Conservation (phyloP, 2,888 invertebrate species). For the Mayetiola destructor region DNA sequence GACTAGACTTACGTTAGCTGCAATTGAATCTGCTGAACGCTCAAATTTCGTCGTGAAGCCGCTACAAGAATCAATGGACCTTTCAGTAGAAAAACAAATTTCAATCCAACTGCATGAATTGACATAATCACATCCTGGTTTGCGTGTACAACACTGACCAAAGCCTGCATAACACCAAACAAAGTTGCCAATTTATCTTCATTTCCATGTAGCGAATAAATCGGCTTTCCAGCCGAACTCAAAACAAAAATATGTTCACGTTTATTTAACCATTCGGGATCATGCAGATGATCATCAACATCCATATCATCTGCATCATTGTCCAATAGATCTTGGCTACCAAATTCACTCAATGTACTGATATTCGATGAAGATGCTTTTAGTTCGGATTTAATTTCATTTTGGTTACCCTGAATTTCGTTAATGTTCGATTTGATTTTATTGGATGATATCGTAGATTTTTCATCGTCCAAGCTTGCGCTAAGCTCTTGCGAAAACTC, state of each 20-base stretch:
- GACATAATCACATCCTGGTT: slow-evolving; percentile 71
- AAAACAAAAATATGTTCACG: slow-evolving; percentile 88
- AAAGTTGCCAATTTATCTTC: slow-evolving; percentile 88
- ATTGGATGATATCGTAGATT: not conserved
- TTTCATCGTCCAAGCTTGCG: slow-evolving; percentile 1
- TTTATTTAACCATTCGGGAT: slow-evolving; percentile 61
- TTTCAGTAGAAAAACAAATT: slow-evolving; percentile 80
- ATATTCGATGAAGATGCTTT: slow-evolving; percentile 9
- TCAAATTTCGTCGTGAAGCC: slow-evolving; percentile 69
- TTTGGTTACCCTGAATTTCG: not conserved
- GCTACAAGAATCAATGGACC: slow-evolving; percentile 85
- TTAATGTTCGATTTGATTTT: not conserved
- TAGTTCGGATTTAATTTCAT: not conserved
- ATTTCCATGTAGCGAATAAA: slow-evolving; percentile 83
- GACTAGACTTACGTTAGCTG: slow-evolving; percentile 70
- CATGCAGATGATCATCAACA: slow-evolving; percentile 47
- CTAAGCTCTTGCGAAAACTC: slow-evolving; percentile 49
- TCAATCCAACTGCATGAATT: slow-evolving; percentile 71
- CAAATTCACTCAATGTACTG: slow-evolving; percentile 3
- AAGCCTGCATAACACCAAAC: slow-evolving; percentile 87
- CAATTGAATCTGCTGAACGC: slow-evolving; percentile 64
- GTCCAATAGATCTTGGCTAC: slow-evolving; percentile 1
- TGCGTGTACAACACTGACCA: slow-evolving; percentile 78
- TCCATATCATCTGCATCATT: not conserved
- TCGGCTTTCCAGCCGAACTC: slow-evolving; percentile 92